Base-by-base conservation (phyloP, 2,888 invertebrate species). In the Aleiodes leptofemur region DNA sequence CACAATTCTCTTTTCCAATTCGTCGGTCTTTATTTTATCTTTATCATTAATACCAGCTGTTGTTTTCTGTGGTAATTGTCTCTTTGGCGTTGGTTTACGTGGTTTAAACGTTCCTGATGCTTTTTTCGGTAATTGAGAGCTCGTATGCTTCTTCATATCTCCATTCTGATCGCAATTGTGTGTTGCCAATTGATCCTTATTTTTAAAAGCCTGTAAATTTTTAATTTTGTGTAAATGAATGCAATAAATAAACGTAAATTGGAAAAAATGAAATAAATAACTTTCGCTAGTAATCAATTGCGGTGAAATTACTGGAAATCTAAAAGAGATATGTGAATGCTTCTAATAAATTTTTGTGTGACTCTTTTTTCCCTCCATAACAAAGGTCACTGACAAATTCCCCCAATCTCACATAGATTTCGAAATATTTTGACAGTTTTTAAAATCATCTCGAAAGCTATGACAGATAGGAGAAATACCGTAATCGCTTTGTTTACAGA, bases 71-170 rank as follows among this genome's bases (percentile, higher is more conserved):
- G 82, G 82, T 76, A 82, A 85, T 81, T 89, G 89, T 77, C 87
- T 84, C 80, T 86, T 87, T 73, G 88, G 88, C 66, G 88, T 88
- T 66, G 87, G 87, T 80, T 86, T 88, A 75, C 87, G 82, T 69
- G 88, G 86, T 68, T 89, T 89, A 72, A 88, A 88, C 14, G 88
- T 86, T 64, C 87, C 88, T 0, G 85, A 85, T n/a, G 86, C 87
- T 79, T 88, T 88, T 80, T 84, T 88, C 69, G 89, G 88, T 76
- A 89, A 81, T 72, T 88, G 89, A 48, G 86, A 87, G 69, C 80
- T 85, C 14, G 83, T 76, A 72, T 79, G 85, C 61, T 87, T 89
- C 55, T 85, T 87, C 34, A 80, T 81, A 34, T 86, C 86, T 4
- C 73, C 73, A 34, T 83, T 81, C 75, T 85, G 86, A 43, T 88